Percentiles rank a stretch among this genome's conserved stretches.
These are phyloP conservation scores for Nyleta sp. DNA, from an alignment of 2,888 invertebrate genomes.

Conservation along the genomic window DNA sequence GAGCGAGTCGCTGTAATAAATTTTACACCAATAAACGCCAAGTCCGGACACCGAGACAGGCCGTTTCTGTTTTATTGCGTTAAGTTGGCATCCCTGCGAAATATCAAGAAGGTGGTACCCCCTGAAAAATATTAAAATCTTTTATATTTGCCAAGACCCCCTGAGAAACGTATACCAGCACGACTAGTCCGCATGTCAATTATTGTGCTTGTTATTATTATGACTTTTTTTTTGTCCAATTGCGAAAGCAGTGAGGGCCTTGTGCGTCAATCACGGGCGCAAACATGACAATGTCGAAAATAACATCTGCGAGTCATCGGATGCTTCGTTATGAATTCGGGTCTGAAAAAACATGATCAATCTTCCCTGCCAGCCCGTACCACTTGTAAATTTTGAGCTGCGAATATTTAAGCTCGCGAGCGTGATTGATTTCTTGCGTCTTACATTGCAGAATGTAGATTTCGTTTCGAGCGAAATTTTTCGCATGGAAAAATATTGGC, in stretches of 20 bases:
- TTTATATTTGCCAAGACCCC: no score
- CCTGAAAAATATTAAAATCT: no score
- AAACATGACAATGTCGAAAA: slow-evolving; percentile 58
- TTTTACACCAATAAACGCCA: slow-evolving; percentile 58
- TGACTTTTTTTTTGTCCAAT: slow-evolving; percentile 16
- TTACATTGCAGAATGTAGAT: background rate
- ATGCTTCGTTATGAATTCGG: slow-evolving; percentile 45
- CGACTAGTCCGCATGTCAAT: background rate
- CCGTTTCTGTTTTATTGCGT: slow-evolving; percentile 40
- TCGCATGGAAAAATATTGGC: background rate
- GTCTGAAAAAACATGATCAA: slow-evolving; percentile 56
- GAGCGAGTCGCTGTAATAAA: slow-evolving; percentile 33
- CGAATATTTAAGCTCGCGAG: slow-evolving; percentile 21
- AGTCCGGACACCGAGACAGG: slow-evolving; percentile 20
- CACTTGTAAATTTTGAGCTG: slow-evolving; percentile 28
- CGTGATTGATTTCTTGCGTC: slow-evolving; percentile 32
- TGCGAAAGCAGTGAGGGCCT: slow-evolving; percentile 13
- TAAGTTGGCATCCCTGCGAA: background rate
- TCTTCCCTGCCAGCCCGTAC: slow-evolving; percentile 32
- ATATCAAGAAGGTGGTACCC: slow-evolving; percentile 19
- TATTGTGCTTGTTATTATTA: slow-evolving; percentile 15
- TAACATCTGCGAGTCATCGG: slow-evolving; percentile 61
- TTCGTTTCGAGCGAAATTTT: background rate
- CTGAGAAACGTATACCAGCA: no score
- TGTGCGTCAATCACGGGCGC: slow-evolving; percentile 50